Evolutionary conservation across 1,140 invertebrate species (phyloP), one percentile per base, ranked within the genome.

Genomic region (Philopotamus ludificatus): DNA sequence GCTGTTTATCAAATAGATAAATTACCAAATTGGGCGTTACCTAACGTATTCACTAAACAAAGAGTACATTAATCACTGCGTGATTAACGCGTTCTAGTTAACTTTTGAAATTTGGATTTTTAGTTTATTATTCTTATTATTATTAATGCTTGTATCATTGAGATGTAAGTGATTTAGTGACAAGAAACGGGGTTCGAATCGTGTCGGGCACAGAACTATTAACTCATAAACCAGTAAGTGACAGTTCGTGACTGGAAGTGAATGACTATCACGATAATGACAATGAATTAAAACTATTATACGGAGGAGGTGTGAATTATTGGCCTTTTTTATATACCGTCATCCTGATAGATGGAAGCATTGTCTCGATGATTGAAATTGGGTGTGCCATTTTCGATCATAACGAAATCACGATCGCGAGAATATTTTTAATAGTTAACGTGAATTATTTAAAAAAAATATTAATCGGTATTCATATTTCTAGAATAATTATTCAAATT

Each of bases 1-100:
- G 7, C 41, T n/a, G 45, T 58, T 22, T n/a, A 58, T 58, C 55
- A 60, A 28, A 47, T 18, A 47, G 57, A 60, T 60, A 47, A 60
- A 47, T 60, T 18, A 18, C n/a, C 20, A 20, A 26, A 22, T 54
- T 20, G 22, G 15, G 9, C 10, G 16, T 22, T 54, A 54, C 18
- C 51, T 54, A 54, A 53, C 23, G 28, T 57, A 57, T 39, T 57
- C n/a, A 34, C 16, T 42, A 26, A 60, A 60, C 57, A 60, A 60
- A 47, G 57, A 60, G 42, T 26, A 28, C 57, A 60, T 60, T 47
- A 60, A 60, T 60, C 57, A 60, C 26, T 47, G 15, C 21, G 57
- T 39, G 47, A 60, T 60, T 60, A 60, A 60, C 57, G 8, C 16
- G 54, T 57, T 42, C 16, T 42, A n/a, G n/a, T n/a, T n/a, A n/a